A percentile compares a stretch with the other conserved stretches of the same genome.
phyloP scores from a whole-genome alignment of 2,797 vertebrate species.

The Acrocephalus scirpaceus region DNA sequence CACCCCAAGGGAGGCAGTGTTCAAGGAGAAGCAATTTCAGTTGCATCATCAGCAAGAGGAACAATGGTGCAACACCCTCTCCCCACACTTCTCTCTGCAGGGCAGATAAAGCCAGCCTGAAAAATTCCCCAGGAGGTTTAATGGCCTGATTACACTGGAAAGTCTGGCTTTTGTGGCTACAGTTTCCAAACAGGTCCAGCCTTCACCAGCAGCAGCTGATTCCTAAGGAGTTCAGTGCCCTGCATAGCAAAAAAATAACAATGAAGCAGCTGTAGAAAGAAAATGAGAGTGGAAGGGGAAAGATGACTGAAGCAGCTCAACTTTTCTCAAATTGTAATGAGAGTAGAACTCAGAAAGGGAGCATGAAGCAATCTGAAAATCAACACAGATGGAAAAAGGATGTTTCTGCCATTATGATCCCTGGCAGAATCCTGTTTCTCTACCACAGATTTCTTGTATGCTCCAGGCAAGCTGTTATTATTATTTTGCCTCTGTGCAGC shows the following conservation, averaged over 20 bases:
- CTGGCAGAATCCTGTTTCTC: neutral
- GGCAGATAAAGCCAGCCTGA: constrained; percentile 5
- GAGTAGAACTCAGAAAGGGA: neutral
- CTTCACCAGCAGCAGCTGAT: neutral
- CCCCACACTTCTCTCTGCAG: neutral
- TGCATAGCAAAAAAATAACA: neutral
- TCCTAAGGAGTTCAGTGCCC: neutral
- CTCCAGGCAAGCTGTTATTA: neutral
- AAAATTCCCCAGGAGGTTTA: neutral
- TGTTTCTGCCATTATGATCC: neutral
- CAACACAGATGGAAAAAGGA: neutral
- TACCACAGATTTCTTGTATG: neutral
- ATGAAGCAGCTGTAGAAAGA: neutral
- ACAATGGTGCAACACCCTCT: neutral
- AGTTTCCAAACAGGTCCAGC: neutral
- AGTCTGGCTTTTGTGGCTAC: neutral
- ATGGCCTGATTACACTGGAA: neutral
- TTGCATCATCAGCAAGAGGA: neutral
- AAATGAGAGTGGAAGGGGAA: neutral
- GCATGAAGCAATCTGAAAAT: neutral
- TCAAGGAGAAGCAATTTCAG: neutral
- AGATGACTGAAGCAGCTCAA: neutral
- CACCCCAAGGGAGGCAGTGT: accelerated
- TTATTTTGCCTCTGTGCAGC: neutral
- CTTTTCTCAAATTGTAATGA: neutral